Percentiles rank a stretch among this genome's conserved stretches.
Evolutionary conservation across 2,888 invertebrate species (phyloP).

Genomic region (Drosophila kuntzei): DNA sequence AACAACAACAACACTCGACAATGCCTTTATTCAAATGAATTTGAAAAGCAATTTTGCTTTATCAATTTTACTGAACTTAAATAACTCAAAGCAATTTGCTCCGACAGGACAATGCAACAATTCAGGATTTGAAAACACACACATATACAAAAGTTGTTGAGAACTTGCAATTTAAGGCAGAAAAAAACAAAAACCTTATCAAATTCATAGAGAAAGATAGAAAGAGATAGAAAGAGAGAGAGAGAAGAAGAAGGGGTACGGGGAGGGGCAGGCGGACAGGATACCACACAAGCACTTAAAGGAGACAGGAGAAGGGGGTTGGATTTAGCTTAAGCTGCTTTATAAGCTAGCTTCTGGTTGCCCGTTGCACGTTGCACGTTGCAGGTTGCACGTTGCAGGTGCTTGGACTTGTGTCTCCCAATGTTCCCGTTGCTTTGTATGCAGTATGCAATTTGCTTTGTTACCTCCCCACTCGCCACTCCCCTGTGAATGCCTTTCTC

Average conservation of each 20-base stretch:
- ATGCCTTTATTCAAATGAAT: constrained; percentile 22
- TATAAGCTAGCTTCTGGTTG: constrained; percentile 43
- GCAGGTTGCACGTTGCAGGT: constrained; percentile 19
- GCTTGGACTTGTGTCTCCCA: constrained; percentile 6
- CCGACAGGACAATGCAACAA: constrained; percentile 19
- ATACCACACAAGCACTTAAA: constrained; percentile 16
- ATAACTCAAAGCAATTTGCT: constrained; percentile 61
- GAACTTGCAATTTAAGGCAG: constrained; percentile 22
- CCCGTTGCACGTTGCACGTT: constrained; percentile 23
- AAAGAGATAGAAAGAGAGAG: not conserved
- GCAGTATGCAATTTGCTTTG: constrained; percentile 66
- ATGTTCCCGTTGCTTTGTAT: constrained; percentile 3
- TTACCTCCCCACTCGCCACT: too few species aligned
- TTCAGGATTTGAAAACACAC: constrained; percentile 3
- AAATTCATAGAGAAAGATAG: constrained; percentile 46
- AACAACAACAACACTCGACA: constrained; percentile 5
- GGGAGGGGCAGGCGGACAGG: not conserved
- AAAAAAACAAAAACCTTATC: constrained; percentile 65
- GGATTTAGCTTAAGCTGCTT: constrained; percentile 49
- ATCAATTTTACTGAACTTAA: constrained; percentile 53
- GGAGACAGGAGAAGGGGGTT: not conserved
- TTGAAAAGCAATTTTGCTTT: constrained; percentile 39
- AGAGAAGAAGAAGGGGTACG: not conserved
- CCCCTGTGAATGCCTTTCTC: not conserved
- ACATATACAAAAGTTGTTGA: constrained; percentile 16